A percentile compares a stretch with the other conserved stretches of the same genome.
Evolutionary conservation across 1,140 invertebrate species (phyloP).

Genomic region (Episyrphus balteatus): DNA sequence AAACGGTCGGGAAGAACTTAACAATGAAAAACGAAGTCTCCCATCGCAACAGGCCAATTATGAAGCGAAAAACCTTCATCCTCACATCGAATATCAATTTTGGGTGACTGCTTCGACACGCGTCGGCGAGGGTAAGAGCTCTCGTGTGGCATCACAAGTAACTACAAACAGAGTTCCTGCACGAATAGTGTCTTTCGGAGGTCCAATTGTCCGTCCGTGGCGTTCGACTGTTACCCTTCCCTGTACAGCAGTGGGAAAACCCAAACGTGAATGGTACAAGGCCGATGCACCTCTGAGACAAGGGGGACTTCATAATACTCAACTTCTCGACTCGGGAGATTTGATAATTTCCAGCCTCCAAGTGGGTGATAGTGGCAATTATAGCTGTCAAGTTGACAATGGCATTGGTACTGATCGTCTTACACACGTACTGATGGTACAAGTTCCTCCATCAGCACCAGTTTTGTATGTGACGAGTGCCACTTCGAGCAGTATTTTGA

Average conservation of each 20-base stretch:
- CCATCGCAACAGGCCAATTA: slow-evolving; percentile 50
- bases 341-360: slow-evolving; percentile 52
- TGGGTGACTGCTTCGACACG: slow-evolving; percentile 69
- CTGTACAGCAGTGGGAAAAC: slow-evolving; percentile 55
- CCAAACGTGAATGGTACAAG: slow-evolving; percentile 54
- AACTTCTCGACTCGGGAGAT: slow-evolving; percentile 51
- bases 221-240: slow-evolving; percentile 48
- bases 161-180: slow-evolving; percentile 48
- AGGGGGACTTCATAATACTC: slow-evolving; percentile 43
- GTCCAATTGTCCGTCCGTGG: slow-evolving; percentile 52
- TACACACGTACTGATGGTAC: slow-evolving; percentile 48
- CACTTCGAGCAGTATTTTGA: slow-evolving; percentile 55
- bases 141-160: slow-evolving; percentile 50
- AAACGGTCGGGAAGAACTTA: slow-evolving; percentile 54
- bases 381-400: slow-evolving; percentile 65
- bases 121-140: slow-evolving; percentile 64
- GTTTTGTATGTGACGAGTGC: slow-evolving; percentile 59
- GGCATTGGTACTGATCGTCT: slow-evolving; percentile 54
- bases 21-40: slow-evolving; percentile 53
- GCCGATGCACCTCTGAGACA: slow-evolving; percentile 39
- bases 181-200: slow-evolving; percentile 57
- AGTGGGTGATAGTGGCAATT: slow-evolving; percentile 57
- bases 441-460: slow-evolving; percentile 57
- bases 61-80: slow-evolving; percentile 57
- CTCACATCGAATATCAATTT: slow-evolving; percentile 68